Conservation (phyloP, 2,888 invertebrate genomes). For the Nomada flava region DNA sequence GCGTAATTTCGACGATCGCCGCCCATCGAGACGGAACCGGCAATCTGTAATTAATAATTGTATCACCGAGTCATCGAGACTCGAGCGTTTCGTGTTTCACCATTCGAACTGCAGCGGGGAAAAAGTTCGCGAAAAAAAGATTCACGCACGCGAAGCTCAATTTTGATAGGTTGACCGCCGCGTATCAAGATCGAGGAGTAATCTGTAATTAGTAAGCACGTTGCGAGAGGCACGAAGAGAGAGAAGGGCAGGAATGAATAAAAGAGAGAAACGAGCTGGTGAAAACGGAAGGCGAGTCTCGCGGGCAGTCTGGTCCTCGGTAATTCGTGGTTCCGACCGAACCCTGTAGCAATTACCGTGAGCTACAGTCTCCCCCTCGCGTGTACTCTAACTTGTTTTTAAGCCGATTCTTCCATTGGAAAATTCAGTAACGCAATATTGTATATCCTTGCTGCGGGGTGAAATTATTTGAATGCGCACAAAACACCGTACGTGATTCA, state of each 20-base stretch:
- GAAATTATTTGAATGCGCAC: not conserved
- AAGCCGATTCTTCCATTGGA: too few species aligned
- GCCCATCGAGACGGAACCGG: slow-evolving; percentile 52
- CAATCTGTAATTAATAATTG: slow-evolving; percentile 63
- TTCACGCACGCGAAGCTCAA: slow-evolving; percentile 46
- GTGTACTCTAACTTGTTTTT: too few species aligned
- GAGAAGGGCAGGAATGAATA: slow-evolving; percentile 6
- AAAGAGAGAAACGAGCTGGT: slow-evolving; percentile 20
- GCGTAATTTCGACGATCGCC: slow-evolving; percentile 49
- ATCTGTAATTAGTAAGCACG: slow-evolving; percentile 66
- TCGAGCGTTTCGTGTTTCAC: too few species aligned
- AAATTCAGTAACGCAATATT: too few species aligned
- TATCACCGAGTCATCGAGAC: slow-evolving; percentile 28
- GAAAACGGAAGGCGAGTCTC: slow-evolving; percentile 58
- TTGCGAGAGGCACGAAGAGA: slow-evolving; percentile 23
- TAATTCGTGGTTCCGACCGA: slow-evolving; percentile 63
- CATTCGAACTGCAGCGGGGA: too few species aligned
- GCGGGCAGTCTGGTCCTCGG: slow-evolving; percentile 62
- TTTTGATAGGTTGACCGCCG: slow-evolving; percentile 54
- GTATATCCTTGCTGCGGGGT: not conserved
- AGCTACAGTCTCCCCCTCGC: slow-evolving; percentile 63
- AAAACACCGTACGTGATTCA: not conserved
- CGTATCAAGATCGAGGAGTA: slow-evolving; percentile 53
- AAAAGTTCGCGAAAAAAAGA: slow-evolving; percentile 2
- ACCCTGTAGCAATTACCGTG: slow-evolving; percentile 75